phyloP scores from a whole-genome alignment of 2,113 vertebrate genomes.

The Zingel zingel region DNA sequence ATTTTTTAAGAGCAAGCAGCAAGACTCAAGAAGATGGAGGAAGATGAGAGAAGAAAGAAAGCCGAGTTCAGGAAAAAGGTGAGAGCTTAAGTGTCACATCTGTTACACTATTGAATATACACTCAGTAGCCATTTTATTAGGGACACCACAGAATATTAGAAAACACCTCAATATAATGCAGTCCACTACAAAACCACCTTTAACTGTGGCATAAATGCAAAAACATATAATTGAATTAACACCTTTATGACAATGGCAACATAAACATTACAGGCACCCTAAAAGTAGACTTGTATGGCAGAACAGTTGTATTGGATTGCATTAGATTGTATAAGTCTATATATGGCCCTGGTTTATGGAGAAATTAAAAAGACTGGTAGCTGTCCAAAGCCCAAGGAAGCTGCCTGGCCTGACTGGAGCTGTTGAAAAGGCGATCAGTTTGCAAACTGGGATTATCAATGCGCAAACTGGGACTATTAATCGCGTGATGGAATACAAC shows the following conservation, averaged over 20 bases:
- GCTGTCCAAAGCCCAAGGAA: too few relatives aligned
- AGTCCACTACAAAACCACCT: background rate
- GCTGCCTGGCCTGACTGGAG: too few relatives aligned
- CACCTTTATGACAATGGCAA: background rate
- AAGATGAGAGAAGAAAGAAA: conserved; percentile 91
- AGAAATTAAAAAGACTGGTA: too few relatives aligned
- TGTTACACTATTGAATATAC: background rate
- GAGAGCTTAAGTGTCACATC: conserved; percentile 6
- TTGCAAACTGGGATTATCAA: too few relatives aligned
- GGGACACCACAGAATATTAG: background rate
- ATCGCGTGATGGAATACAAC: too few relatives aligned
- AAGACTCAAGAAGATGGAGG: conserved; percentile 90
- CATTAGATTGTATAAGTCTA: background rate
- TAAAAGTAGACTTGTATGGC: background rate
- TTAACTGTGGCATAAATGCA: background rate
- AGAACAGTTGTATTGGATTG: background rate
- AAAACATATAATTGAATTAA: background rate
- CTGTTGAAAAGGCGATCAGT: too few relatives aligned
- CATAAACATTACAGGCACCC: too few relatives aligned
- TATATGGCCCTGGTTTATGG: too few relatives aligned
- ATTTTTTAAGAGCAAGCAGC: conserved; percentile 88
- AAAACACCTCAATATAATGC: background rate
- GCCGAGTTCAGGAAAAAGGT: conserved; percentile 92
- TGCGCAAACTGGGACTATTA: too few relatives aligned
- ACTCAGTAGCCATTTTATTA: background rate